Conservation (phyloP, 2,113 vertebrate species). For the Delphinapterus leucas region DNA sequence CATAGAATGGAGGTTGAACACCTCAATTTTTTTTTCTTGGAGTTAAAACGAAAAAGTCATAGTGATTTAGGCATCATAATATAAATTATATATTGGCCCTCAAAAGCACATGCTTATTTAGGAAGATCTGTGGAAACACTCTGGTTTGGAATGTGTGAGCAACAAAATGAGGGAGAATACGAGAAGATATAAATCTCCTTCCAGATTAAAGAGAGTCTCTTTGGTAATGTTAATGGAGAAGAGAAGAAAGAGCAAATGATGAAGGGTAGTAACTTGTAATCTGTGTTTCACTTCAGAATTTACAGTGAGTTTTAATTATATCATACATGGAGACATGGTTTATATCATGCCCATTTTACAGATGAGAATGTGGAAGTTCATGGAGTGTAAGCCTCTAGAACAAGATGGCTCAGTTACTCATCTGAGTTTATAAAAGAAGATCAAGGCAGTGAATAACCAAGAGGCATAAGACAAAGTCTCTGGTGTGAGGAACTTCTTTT, state of each 20-base stretch:
- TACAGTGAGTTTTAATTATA: background rate
- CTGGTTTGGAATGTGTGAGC: background rate
- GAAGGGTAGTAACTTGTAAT: background rate
- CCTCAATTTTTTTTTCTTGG: background rate
- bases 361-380: background rate
- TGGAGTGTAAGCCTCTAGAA: background rate
- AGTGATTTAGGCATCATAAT: background rate
- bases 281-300: background rate
- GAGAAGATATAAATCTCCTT: background rate
- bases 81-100: background rate
- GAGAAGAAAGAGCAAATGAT: background rate
- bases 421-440: background rate
- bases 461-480: background rate
- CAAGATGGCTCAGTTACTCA: background rate
- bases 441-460: background rate
- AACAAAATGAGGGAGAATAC: background rate
- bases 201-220: background rate
- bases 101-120: background rate
- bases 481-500: background rate
- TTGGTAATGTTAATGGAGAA: background rate
- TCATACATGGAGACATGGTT: background rate
- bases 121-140: background rate
- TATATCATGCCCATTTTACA: background rate
- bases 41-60: background rate
- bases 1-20: background rate